Percentiles rank a stretch among this genome's conserved stretches.
These are phyloP conservation scores for Pristionchus mayeri DNA, from an alignment of 2,888 invertebrate genomes.

Conservation along the genomic window DNA sequence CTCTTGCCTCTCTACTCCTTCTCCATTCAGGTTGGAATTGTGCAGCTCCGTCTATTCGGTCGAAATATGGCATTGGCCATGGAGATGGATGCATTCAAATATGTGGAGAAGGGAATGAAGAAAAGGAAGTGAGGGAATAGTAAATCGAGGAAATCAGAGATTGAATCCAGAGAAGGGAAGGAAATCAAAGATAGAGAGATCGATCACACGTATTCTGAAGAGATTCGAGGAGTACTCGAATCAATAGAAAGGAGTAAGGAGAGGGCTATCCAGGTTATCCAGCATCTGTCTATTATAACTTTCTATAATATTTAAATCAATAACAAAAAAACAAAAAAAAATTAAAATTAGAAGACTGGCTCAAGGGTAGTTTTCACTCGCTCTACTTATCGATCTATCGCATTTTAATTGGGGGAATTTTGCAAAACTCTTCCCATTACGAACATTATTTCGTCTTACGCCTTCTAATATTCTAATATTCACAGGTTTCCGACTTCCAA, in stretches of 20 bases:
- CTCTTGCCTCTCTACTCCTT: not conserved
- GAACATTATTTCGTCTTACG: too few relatives aligned
- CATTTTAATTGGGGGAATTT: too few relatives aligned
- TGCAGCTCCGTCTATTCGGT: conserved; percentile 61
- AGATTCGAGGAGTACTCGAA: conserved; percentile 55
- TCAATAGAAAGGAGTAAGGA: conserved; percentile 61
- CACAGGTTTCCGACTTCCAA: conserved; percentile 57
- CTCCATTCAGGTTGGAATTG: conserved; percentile 59
- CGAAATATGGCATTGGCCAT: conserved; percentile 52
- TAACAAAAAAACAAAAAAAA: too few relatives aligned
- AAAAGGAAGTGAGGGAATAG: conserved; percentile 35
- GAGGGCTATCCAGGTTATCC: conserved; percentile 57
- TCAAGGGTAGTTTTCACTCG: too few relatives aligned
- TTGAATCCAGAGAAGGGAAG: not conserved
- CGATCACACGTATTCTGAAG: conserved; percentile 56
- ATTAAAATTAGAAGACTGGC: too few relatives aligned
- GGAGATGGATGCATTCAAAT: conserved; percentile 51
- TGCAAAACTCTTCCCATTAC: too few relatives aligned
- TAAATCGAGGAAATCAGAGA: too few relatives aligned
- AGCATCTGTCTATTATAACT: too few relatives aligned
- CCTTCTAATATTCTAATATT: too few relatives aligned
- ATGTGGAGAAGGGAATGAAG: conserved; percentile 37
- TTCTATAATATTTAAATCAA: too few relatives aligned
- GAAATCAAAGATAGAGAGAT: not conserved
- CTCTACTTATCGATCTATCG: too few relatives aligned